Conservation (phyloP, 2,888 invertebrate species). For the Drymonia ruficornis region DNA sequence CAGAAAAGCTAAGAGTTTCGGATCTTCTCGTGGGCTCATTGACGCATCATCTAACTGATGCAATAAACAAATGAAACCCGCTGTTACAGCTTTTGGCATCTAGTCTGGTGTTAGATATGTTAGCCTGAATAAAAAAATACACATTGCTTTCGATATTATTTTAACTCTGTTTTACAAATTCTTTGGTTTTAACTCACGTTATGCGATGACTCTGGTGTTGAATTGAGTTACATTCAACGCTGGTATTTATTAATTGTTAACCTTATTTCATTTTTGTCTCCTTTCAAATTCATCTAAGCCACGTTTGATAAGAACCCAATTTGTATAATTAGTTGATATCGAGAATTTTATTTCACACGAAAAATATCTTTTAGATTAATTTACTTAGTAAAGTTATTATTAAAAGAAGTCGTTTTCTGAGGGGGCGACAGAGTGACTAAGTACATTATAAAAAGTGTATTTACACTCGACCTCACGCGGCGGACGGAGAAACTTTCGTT, state of each 20-base stretch:
- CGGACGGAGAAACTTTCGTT: slow-evolving; percentile 78
- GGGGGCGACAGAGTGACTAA: slow-evolving; percentile 75
- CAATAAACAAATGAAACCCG: slow-evolving; percentile 11
- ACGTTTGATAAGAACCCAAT: background rate
- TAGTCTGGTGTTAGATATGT: background rate
- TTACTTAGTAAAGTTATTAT: slow-evolving; percentile 50
- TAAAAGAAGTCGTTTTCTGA: slow-evolving; percentile 65
- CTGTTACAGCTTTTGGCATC: slow-evolving; percentile 1
- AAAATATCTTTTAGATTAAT: slow-evolving; percentile 14
- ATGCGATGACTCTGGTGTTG: background rate
- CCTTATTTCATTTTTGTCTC: too few species aligned
- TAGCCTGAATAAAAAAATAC: slow-evolving; percentile 2
- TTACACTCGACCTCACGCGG: slow-evolving; percentile 81
- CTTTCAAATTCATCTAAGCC: too few species aligned
- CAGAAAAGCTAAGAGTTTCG: slow-evolving; percentile 11
- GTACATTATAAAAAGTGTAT: slow-evolving; percentile 83
- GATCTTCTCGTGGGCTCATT: slow-evolving; percentile 1
- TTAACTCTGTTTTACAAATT: too few species aligned
- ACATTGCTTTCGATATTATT: background rate
- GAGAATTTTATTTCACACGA: background rate
- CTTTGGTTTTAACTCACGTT: background rate
- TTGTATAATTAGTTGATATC: background rate
- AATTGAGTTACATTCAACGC: background rate
- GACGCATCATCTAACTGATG: slow-evolving; percentile 7
- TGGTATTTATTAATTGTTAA: too few species aligned